Percentiles rank a stretch among this genome's conserved stretches.
Conservation (phyloP, 2,888 invertebrate species). For the Dryadula phaetusa region DNA sequence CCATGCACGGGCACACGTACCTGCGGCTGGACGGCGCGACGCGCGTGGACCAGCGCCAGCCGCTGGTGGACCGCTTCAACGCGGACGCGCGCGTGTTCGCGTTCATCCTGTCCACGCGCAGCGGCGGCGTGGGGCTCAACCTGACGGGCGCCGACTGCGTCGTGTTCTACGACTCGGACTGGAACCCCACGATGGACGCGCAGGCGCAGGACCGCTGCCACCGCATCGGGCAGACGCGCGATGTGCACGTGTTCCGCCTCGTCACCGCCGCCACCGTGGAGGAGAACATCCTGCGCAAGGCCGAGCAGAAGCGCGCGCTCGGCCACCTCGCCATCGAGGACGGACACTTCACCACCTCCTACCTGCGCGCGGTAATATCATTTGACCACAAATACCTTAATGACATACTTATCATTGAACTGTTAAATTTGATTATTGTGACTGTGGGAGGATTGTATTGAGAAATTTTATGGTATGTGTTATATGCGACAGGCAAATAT, state of each 20-base stretch:
- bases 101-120: slow-evolving; percentile 98
- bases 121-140: slow-evolving; percentile 99
- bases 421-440: no score
- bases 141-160: slow-evolving; percentile 99
- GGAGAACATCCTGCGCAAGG: slow-evolving; percentile 99
- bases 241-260: slow-evolving; percentile 99
- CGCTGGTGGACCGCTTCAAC: slow-evolving; percentile 98
- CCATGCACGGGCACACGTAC: slow-evolving; percentile 98
- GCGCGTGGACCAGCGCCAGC: slow-evolving; percentile 93
- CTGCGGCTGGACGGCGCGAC: slow-evolving; percentile 98
- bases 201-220: slow-evolving; percentile 97
- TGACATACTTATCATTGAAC: no score
- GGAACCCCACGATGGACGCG: slow-evolving; percentile 99
- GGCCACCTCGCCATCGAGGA: slow-evolving; percentile 99
- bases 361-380: slow-evolving; percentile 88
- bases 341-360: slow-evolving; percentile 98
- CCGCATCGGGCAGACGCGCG: slow-evolving; percentile 99
- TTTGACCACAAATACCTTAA: no score
- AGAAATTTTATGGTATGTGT: neutral
- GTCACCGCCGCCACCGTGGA: slow-evolving; percentile 99
- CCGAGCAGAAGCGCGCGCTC: slow-evolving; percentile 97
- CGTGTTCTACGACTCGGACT: slow-evolving; percentile 99
- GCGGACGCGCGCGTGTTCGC: slow-evolving; percentile 97
- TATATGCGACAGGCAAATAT: slow-evolving; percentile 87
- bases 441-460: neutral